Base-by-base conservation (phyloP, 2,888 invertebrate species). In the Sinohyriopsis cumingii region DNA sequence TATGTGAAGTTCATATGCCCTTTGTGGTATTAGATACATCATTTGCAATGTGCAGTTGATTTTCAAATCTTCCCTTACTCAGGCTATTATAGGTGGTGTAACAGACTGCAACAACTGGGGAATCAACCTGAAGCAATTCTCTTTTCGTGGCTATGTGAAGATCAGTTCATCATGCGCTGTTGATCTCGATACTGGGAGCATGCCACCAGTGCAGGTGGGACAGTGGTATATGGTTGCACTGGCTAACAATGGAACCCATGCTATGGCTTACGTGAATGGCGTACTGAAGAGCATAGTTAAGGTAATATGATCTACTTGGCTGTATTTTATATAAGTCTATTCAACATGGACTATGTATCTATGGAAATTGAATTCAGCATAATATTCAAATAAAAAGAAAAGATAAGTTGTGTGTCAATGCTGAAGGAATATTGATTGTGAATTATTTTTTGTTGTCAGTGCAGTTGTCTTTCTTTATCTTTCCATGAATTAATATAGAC, bases 171-270 rank as follows among this genome's bases (percentile, higher is more conserved):
- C 73, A 25, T 82, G 82, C 65, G 81, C 80, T 28, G 66, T 74
- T 53, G 77, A 79, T 24, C 59, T 80, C 28, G 73, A 79, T 59
- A 68, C 80, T 12, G 72, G 74, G n/a, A 72, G 76, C n/a, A 28
- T 28, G 28, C 68, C 72, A 22, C 55, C 65, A 24, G 63, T 75
- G 2, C 68, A 60, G 20, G 62, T 75, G 1, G 79, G 80, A 20
- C 62, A 78, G 62, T 84, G 84, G 84, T 82, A 84, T 68, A 73
- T 83, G 68, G 75, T 84, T 5, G 82, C 83, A 5, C 71, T 82
- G 4, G 76, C 75, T 2, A 77, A 77, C 59, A 84, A 81, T 63
- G 81, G 78, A 15, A 79, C 81, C 12, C 76, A 79, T 69, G 68
- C 79, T 18, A 71, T 70, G 5, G 70, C 81, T 53, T 81, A 75